Evolutionary conservation across 2,797 vertebrate genomes (phyloP).

Genomic region (Sternotherus odoratus): DNA sequence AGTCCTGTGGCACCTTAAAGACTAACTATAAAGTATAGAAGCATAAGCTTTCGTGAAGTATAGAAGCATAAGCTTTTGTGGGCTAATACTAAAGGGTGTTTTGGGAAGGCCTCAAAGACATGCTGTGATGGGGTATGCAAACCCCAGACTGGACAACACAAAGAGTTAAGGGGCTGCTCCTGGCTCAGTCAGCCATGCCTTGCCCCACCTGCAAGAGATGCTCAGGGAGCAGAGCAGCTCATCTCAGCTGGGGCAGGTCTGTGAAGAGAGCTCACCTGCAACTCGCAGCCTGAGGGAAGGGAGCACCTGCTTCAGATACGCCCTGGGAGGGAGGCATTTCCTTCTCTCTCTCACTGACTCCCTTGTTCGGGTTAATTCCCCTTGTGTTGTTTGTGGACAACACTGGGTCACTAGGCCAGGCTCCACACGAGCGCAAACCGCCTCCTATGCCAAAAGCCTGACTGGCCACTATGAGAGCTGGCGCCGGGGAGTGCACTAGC

Average conservation of each 20-base stretch:
- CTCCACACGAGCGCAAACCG: background rate
- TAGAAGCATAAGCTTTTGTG: no score
- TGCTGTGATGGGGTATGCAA: background rate
- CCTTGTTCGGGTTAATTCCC: no score
- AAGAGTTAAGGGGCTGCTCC: background rate
- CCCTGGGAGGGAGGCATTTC: no score
- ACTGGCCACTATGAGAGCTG: background rate
- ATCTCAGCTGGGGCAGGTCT: background rate
- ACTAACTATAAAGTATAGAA: no score
- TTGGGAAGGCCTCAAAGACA: background rate
- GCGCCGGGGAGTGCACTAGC: background rate
- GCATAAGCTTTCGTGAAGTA: no score
- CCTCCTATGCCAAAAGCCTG: background rate
- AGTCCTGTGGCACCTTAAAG: no score
- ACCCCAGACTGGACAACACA: no score
- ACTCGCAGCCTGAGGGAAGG: background rate
- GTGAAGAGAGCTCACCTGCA: background rate
- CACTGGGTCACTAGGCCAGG: background rate
- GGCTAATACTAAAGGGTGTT: background rate
- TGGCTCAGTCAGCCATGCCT: no score
- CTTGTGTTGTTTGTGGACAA: no score
- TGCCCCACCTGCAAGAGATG: background rate
- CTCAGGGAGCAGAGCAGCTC: background rate
- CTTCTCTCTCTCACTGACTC: no score
- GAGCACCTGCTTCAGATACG: no score